A percentile compares a stretch with the other conserved stretches of the same genome.
Evolutionary conservation across 2,888 invertebrate genomes (phyloP).

Genomic region (Prosopocoilus inquinatus): DNA sequence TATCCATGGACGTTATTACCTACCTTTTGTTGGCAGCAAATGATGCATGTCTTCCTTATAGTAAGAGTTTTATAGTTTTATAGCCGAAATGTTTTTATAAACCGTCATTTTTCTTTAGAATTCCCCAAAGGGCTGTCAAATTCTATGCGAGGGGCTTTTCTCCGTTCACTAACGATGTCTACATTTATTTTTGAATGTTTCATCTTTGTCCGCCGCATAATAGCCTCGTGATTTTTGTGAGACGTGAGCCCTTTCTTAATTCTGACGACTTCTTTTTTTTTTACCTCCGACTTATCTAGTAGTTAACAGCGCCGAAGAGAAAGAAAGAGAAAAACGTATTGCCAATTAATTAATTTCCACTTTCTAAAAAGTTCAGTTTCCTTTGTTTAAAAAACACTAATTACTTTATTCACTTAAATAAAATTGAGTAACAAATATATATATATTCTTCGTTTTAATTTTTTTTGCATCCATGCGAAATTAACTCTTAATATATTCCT

Average conservation of each 20-base stretch:
- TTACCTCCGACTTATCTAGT: too few species aligned
- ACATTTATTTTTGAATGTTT: conserved; percentile 29
- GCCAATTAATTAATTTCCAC: too few species aligned
- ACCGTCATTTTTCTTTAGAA: conserved; percentile 47
- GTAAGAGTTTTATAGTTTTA: conserved; percentile 47
- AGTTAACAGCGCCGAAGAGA: too few species aligned
- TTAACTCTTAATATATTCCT: conserved; percentile 8
- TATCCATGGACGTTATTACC: too few species aligned
- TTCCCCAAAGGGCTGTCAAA: conserved; percentile 47
- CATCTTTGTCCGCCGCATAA: background rate
- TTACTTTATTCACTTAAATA: background rate
- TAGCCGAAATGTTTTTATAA: conserved; percentile 50
- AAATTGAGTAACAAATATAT: too few species aligned
- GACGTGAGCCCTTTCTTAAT: background rate
- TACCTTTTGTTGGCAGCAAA: background rate
- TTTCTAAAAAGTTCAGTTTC: too few species aligned
- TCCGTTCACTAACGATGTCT: conserved; percentile 32
- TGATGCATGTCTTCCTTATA: conserved; percentile 1
- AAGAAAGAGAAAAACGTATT: too few species aligned
- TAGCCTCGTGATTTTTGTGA: background rate
- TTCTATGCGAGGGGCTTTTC: conserved; percentile 36
- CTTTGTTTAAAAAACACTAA: background rate
- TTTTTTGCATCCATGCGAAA: background rate
- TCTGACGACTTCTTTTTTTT: background rate
- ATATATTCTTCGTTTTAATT: background rate